Percentiles rank a stretch among this genome's conserved stretches.
Conservation (phyloP, 2,888 invertebrate genomes). For the Pristionchus fissidentatus region DNA sequence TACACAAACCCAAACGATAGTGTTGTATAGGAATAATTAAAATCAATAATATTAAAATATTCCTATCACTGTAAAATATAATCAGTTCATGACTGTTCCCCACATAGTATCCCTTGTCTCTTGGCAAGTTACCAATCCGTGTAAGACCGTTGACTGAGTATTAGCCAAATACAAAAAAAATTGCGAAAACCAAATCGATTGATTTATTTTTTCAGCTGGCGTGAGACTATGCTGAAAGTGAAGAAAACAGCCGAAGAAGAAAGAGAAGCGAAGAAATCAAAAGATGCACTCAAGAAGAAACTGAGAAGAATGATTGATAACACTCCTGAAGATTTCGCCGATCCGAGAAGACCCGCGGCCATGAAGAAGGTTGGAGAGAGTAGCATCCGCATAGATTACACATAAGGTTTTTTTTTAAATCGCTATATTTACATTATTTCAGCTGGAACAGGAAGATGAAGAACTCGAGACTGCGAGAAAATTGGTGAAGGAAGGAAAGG, state of each 20-base stretch:
- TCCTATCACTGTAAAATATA: no score
- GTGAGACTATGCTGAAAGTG: slow-evolving; percentile 56
- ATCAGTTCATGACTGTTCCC: no score
- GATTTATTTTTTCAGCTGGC: slow-evolving; percentile 54
- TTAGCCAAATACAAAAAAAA: not conserved
- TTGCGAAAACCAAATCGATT: no score
- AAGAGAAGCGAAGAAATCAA: slow-evolving; percentile 56
- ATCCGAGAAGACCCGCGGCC: slow-evolving; percentile 61
- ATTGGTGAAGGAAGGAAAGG: slow-evolving; percentile 56
- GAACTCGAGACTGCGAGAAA: slow-evolving; percentile 38
- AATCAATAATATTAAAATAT: no score
- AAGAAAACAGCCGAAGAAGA: slow-evolving; percentile 59
- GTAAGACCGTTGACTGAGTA: not conserved
- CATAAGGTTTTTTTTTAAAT: slow-evolving; percentile 3
- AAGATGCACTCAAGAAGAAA: slow-evolving; percentile 53
- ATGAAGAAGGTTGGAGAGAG: slow-evolving; percentile 51
- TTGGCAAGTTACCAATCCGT: no score
- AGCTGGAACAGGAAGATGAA: slow-evolving; percentile 56
- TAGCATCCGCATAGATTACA: no score
- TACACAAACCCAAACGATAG: no score
- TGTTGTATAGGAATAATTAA: no score
- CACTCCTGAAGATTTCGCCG: slow-evolving; percentile 62
- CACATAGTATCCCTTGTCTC: no score
- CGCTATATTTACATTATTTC: not conserved
- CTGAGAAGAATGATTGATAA: slow-evolving; percentile 63